Conservation (phyloP, 1,140 invertebrate genomes). For the Drosophila dunni region DNA sequence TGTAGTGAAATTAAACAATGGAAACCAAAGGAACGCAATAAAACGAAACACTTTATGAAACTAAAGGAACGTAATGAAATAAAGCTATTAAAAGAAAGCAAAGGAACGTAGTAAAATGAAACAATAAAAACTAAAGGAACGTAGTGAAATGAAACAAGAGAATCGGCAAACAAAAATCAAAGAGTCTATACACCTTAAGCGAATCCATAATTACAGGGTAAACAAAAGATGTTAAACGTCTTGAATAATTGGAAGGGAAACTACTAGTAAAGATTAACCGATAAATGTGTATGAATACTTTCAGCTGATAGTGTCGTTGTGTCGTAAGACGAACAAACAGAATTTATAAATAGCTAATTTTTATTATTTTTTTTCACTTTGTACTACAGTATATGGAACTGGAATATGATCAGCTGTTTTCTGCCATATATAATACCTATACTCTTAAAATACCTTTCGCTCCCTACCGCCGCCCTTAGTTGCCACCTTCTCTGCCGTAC, state of each 20-base stretch:
- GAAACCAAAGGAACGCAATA: neutral
- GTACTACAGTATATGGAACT: neutral
- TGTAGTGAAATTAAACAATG: neutral
- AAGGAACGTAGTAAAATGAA: neutral
- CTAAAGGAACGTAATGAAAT: no score
- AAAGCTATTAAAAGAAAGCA: no score
- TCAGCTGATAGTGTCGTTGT: neutral
- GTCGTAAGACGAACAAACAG: conserved; percentile 8
- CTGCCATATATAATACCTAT: neutral
- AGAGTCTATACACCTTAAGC: no score
- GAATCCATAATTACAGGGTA: no score
- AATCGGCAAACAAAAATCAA: neutral
- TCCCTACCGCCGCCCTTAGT: neutral
- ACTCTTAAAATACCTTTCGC: conserved; percentile 5
- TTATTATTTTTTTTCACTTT: neutral
- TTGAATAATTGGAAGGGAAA: neutral
- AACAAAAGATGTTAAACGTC: no score
- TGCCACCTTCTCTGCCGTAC: neutral
- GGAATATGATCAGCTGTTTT: conserved; percentile 10
- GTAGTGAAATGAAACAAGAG: neutral
- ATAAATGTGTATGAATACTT: neutral
- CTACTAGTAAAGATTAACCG: neutral
- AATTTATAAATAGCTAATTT: conserved; percentile 8
- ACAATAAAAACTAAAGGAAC: neutral
- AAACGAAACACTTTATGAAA: neutral